Evolutionary conservation across 2,797 vertebrate species (phyloP).

Genomic region (Spizella passerina): DNA sequence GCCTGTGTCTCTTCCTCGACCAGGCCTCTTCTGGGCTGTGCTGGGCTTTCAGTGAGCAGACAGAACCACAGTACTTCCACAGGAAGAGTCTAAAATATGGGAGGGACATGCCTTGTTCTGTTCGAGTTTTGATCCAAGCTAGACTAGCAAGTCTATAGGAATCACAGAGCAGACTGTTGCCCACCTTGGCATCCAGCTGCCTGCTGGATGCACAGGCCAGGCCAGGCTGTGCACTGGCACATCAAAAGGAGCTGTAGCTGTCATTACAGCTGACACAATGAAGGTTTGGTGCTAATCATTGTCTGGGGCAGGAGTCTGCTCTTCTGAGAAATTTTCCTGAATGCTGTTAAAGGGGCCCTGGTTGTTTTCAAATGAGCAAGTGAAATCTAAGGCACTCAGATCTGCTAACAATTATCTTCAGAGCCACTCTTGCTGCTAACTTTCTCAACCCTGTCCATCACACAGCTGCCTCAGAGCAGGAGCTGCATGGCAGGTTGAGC

Average conservation of each 20-base stretch:
- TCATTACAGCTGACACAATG: background rate
- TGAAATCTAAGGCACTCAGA: background rate
- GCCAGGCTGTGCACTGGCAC: background rate
- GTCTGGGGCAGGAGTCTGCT: background rate
- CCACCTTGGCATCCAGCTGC: background rate
- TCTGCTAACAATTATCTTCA: slow-evolving; percentile 40
- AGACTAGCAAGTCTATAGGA: background rate
- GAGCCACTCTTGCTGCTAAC: background rate
- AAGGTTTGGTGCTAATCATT: background rate
- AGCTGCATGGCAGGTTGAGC: background rate
- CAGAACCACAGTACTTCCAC: background rate
- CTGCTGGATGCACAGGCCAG: background rate
- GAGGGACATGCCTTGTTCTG: background rate
- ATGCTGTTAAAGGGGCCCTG: background rate
- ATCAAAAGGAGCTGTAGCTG: background rate
- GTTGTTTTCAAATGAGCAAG: background rate
- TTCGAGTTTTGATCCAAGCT: background rate
- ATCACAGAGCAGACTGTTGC: background rate
- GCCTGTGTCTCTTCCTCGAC: background rate
- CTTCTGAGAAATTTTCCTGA: background rate
- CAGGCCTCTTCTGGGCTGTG: background rate
- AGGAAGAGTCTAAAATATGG: background rate
- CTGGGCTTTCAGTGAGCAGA: background rate
- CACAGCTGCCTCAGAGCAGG: background rate
- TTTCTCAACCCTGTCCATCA: background rate